Evolutionary conservation across 1,140 invertebrate genomes (phyloP), one percentile per base, ranked within the genome.

Genomic region (Whitmania pigra): DNA sequence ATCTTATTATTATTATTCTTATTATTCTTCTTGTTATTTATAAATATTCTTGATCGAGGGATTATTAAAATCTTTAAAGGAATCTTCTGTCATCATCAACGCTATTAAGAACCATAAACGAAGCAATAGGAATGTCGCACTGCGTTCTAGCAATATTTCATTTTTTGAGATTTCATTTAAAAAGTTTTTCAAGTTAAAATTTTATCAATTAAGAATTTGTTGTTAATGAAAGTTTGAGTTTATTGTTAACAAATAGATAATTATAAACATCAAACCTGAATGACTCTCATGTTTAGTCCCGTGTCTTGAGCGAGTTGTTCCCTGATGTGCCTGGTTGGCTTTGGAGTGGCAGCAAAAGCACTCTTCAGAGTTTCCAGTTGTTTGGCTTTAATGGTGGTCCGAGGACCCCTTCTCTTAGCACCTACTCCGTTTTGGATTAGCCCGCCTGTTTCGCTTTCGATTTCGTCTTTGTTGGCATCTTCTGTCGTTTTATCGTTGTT

Each of bases 371-470:
- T 79, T 76, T 83, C 83, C 72, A 84, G 92, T 75, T 83, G 82
- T 85, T 98, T 98, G 67, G 94, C 95, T 85, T 99, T 99, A 82
- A 99, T 99, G 73, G 96, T 99, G 31, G 96, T 99, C 72, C 96
- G 85, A 3, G 96, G 96, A 0, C 96, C 95, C 67, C 95, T 85
- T 80, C 95, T 84, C 83, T 98, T 98, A 7, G 69, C 69, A 22
- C 36, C 69, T n/a, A 70, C 40, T 7, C 40, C 53, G 22, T 25
- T 29, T 36, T 36, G 31, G 1, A 49, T 54, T 17, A 27, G 5
- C 18, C 36, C 53, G 20, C 6, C 69, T 53, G 6, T 27, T 49
- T 40, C 29, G n/a, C 36, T 53, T 36, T 70, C 69, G 7, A 22
- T 53, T 36, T 49, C 49, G 11, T 70, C 49, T 17, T 53, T 49